Evolutionary conservation across 2,888 invertebrate genomes (phyloP).

Genomic region (Rugalucina vietnamica): DNA sequence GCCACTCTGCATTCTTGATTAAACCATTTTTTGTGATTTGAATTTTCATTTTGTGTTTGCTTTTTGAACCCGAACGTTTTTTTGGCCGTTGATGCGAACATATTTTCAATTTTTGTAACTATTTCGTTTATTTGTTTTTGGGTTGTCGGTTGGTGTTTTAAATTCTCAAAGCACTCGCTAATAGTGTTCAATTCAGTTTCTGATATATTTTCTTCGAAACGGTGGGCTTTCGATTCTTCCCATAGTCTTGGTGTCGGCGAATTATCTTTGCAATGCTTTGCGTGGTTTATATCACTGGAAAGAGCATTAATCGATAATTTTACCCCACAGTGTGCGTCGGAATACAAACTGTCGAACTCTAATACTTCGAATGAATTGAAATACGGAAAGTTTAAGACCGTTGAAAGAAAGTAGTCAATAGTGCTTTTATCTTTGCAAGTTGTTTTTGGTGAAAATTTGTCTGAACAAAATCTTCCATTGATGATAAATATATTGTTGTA

Average conservation of each 20-base stretch:
- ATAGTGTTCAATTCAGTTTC: not conserved
- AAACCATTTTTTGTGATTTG: not conserved
- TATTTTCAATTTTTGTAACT: not conserved
- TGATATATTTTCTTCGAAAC: not conserved
- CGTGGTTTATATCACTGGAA: not conserved
- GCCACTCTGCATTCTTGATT: not conserved
- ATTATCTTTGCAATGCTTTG: no score
- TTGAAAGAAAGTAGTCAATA: slow-evolving; percentile 3
- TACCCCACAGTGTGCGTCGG: not conserved
- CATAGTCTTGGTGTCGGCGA: not conserved
- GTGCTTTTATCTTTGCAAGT: slow-evolving; percentile 4
- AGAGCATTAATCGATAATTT: not conserved
- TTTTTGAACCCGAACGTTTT: not conserved
- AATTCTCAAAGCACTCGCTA: not conserved
- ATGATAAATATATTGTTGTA: not conserved
- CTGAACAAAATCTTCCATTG: not conserved
- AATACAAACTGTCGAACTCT: not conserved
- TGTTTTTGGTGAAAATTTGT: not conserved
- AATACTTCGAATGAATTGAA: not conserved
- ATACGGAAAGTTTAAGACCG: not conserved
- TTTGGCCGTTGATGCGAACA: not conserved
- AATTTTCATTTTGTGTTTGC: not conserved
- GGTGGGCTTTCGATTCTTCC: not conserved
- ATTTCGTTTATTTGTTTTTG: not conserved
- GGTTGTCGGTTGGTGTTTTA: not conserved